These are phyloP conservation scores for Philereme vetulata DNA, from an alignment of 2,888 invertebrate genomes.

Conservation along the genomic window DNA sequence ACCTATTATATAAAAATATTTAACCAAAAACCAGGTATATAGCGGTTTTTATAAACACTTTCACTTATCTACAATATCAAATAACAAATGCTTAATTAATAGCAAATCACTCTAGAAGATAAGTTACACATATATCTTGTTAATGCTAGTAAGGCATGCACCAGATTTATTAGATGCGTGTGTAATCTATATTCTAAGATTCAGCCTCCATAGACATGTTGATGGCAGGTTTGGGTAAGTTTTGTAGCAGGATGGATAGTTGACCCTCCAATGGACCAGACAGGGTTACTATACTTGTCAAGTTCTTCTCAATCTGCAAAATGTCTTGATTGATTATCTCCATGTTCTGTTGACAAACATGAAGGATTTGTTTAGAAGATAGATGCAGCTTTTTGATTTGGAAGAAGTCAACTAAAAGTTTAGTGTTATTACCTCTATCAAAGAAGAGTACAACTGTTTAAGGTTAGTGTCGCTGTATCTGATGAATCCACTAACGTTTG, in stretches of 20 bases:
- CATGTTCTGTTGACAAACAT: conserved; percentile 64
- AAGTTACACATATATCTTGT: too few relatives aligned
- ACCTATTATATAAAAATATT: background rate
- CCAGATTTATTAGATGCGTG: background rate
- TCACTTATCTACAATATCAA: background rate
- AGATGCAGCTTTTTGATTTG: too few relatives aligned
- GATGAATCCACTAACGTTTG: conserved; percentile 75
- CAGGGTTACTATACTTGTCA: conserved; percentile 58
- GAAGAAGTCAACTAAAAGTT: too few relatives aligned
- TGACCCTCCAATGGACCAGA: conserved; percentile 71
- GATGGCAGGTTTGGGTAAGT: conserved; percentile 62
- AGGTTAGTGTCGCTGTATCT: conserved; percentile 68
- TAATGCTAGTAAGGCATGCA: background rate
- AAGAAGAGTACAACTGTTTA: conserved; percentile 65
- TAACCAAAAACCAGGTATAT: conserved; percentile 14
- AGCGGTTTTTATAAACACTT: conserved; percentile 6
- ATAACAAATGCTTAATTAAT: too few relatives aligned
- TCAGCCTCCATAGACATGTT: conserved; percentile 65
- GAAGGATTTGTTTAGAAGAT: background rate
- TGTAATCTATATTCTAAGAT: background rate
- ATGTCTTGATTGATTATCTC: conserved; percentile 72
- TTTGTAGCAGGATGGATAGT: conserved; percentile 58
- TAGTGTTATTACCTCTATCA: conserved; percentile 57
- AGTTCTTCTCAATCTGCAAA: conserved; percentile 68
- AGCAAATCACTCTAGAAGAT: too few relatives aligned